Conservation (phyloP, 2,888 invertebrate genomes). For the Carterocephalus palaemon region DNA sequence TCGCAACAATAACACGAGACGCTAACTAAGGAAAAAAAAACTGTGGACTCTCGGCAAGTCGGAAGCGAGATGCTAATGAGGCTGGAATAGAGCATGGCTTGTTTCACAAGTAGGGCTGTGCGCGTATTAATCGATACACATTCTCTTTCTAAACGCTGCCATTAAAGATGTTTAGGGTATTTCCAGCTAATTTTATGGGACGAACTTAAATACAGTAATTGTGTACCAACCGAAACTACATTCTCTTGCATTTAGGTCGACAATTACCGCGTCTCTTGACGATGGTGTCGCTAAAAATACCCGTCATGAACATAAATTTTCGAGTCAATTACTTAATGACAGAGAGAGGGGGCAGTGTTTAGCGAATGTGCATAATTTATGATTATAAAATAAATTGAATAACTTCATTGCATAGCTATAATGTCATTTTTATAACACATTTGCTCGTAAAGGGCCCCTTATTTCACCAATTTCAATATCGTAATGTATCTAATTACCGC, state of each 20-base stretch:
- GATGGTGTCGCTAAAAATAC: slow-evolving; percentile 15
- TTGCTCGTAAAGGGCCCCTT: no score
- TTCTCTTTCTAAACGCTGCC: slow-evolving; percentile 37
- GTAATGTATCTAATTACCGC: no score
- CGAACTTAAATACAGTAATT: slow-evolving; percentile 18
- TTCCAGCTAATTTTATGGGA: slow-evolving; percentile 35
- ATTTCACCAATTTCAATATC: no score
- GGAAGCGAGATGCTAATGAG: slow-evolving; percentile 48
- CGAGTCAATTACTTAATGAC: slow-evolving; percentile 22
- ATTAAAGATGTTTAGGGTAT: slow-evolving; percentile 16
- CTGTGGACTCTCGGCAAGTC: slow-evolving; percentile 10
- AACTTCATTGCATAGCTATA: slow-evolving; percentile 1
- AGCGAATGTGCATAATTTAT: slow-evolving; percentile 9
- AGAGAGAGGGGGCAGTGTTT: slow-evolving; percentile 11
- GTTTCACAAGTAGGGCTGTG: slow-evolving; percentile 57
- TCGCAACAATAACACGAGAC: slow-evolving; percentile 13
- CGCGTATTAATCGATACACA: slow-evolving; percentile 61
- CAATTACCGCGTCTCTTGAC: slow-evolving; percentile 17
- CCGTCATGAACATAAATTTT: slow-evolving; percentile 8
- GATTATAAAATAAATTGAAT: slow-evolving; percentile 17
- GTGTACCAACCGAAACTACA: slow-evolving; percentile 8
- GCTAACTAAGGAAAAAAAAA: slow-evolving; percentile 6
- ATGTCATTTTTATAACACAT: no score
- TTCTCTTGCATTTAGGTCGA: slow-evolving; percentile 22
- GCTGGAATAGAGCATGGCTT: slow-evolving; percentile 53